Percentiles rank a stretch among this genome's conserved stretches.
Conservation (phyloP, 2,797 vertebrate genomes). For the Onychomys arenicola region DNA sequence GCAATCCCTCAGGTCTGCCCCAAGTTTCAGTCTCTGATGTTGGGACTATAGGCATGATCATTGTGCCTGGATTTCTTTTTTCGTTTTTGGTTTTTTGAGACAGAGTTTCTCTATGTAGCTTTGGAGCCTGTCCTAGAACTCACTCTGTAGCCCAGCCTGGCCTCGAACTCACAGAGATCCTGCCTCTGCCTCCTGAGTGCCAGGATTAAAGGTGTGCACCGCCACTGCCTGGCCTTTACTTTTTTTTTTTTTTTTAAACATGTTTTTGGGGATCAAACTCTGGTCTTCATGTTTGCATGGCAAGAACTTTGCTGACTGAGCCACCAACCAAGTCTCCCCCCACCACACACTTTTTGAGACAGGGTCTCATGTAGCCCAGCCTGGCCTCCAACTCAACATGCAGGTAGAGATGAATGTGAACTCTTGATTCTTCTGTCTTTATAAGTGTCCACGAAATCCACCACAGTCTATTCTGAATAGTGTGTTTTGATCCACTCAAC, state of each 20-base stretch:
- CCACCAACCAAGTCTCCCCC: background rate
- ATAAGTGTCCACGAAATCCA: background rate
- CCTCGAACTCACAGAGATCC: too few relatives aligned
- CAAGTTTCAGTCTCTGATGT: background rate
- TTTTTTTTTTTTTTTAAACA: background rate
- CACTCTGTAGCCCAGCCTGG: too few relatives aligned
- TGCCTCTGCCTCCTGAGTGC: too few relatives aligned
- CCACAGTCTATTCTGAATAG: background rate
- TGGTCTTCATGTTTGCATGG: too few relatives aligned
- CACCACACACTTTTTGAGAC: background rate
- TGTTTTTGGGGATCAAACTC: background rate
- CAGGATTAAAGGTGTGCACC: too few relatives aligned
- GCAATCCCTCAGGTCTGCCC: background rate
- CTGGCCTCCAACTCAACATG: background rate
- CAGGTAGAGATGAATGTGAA: background rate
- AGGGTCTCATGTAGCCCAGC: background rate
- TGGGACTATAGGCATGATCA: background rate
- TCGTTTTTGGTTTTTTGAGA: background rate
- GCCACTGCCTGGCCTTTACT: too few relatives aligned
- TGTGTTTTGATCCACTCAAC: slow-evolving; percentile 8
- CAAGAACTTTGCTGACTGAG: background rate
- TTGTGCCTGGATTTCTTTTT: background rate
- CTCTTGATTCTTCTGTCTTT: background rate
- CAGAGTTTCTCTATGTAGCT: too few relatives aligned
- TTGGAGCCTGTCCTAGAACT: too few relatives aligned